Conservation (phyloP, 92 coral and sea anemone species). For the Epizoanthus stellaris region DNA sequence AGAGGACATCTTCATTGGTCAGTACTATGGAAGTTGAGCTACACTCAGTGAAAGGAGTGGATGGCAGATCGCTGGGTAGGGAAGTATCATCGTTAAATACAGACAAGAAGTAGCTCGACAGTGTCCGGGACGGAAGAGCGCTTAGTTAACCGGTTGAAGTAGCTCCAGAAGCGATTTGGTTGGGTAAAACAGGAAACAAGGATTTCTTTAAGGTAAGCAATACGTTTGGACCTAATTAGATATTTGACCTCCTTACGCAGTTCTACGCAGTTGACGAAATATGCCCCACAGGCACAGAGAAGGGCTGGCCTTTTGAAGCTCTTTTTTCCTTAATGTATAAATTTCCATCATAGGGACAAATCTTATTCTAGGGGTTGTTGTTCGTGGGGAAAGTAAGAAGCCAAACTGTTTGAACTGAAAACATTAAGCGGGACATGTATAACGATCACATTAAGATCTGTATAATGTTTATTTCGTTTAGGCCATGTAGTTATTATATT, state of each 20-base stretch:
- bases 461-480: too few species aligned
- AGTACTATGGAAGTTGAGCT: too few species aligned
- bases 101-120: conserved; percentile 44
- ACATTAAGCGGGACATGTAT: too few species aligned
- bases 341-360: too few species aligned
- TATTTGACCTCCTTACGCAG: conserved; percentile 54
- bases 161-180: too few species aligned
- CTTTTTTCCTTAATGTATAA: neutral
- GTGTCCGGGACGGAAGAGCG: conserved; percentile 43
- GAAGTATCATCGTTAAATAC: conserved; percentile 45
- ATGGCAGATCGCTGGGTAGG: conserved; percentile 31
- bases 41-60: conserved; percentile 29
- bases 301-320: conserved; percentile 34
- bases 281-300: conserved; percentile 49
- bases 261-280: conserved; percentile 41
- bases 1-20: conserved; percentile 13
- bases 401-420: too few species aligned
- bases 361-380: too few species aligned
- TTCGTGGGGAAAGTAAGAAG: too few species aligned
- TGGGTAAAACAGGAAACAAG: neutral
- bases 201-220: conserved; percentile 43
- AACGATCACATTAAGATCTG: too few species aligned
- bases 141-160: too few species aligned
- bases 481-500: too few species aligned
- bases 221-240: conserved; percentile 51